Base-by-base conservation (phyloP, 2,113 vertebrate genomes). In the Lethenteron reissneri region DNA sequence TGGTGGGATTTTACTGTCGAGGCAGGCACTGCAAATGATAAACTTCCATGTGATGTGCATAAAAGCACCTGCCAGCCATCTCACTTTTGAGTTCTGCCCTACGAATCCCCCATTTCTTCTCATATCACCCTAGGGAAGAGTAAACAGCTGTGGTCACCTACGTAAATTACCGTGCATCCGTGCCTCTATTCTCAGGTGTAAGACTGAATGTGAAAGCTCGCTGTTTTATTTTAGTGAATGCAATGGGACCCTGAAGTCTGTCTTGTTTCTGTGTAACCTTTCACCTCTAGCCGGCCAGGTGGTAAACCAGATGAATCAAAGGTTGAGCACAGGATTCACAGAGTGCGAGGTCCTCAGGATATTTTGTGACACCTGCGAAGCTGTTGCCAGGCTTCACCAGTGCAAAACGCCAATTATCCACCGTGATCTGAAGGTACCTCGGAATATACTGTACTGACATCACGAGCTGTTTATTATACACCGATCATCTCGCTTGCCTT, bases 281-380 rank as follows among this genome's bases (percentile, higher is more conserved):
- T 57, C 13, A 58, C 14, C 75, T 21, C 12, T 75, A 97, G 92
- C 92, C 71, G 94, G 92, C 1, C 94, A 97, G 75, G 94, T 99
- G 69, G 92, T 96, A 70, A 97, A 96, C 78, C 81, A 92, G 56
- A 99, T 97, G 92, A 97, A 97, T 80, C 91, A 95, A 73, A 83
- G 87, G 58, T 76, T 97, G 70, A 92, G 96, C 80, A 95, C 83
- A 0, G 94, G 94, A 25, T 97, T 97, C 80, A 88, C 85, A 0
- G 94, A 97, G 78, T 80, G 78, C 0, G 94, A 97, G 78, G 91
- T 95, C 12, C 82, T 97, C 19, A 89, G 94, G 77, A 87, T 97
- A 74, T 97, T 97, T 78, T 97, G 94, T 3, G 94, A 97, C 77
- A 95, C 90, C 1, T 97, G 92, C 2, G 90, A 97, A 74, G 92